These are phyloP conservation scores for Schizotus pectinicornis DNA, from an alignment of 2,888 invertebrate species.

Conservation along the genomic window DNA sequence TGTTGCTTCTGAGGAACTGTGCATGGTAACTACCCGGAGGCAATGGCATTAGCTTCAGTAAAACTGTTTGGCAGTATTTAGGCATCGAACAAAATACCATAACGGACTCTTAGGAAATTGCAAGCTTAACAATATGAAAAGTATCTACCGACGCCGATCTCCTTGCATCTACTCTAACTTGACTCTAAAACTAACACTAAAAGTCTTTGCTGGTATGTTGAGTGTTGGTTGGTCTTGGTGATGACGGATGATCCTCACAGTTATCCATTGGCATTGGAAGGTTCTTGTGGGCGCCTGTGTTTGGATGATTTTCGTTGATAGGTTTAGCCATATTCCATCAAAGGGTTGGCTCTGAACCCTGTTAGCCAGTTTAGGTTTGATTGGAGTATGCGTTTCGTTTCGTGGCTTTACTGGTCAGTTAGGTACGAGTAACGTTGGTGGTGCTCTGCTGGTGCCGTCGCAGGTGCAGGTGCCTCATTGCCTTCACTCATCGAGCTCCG, in stretches of 20 bases:
- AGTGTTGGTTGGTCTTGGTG: slow-evolving; percentile 30
- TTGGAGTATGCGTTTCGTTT: slow-evolving; percentile 52
- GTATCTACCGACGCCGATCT: too few relatives aligned
- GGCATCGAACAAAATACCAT: too few relatives aligned
- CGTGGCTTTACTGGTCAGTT: slow-evolving; percentile 40
- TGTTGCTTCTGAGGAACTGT: too few relatives aligned
- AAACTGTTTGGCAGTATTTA: too few relatives aligned
- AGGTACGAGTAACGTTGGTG: slow-evolving; percentile 20
- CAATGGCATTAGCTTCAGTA: too few relatives aligned
- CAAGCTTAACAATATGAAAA: too few relatives aligned
- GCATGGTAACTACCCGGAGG: too few relatives aligned
- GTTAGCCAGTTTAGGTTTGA: slow-evolving; percentile 55
- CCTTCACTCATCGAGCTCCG: slow-evolving; percentile 42
- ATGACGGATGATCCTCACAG: neutral
- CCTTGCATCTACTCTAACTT: too few relatives aligned
- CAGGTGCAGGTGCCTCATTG: slow-evolving; percentile 55
- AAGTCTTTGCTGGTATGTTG: too few relatives aligned
- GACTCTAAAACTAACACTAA: too few relatives aligned
- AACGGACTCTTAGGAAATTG: too few relatives aligned
- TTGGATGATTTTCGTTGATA: neutral
- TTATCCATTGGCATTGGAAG: slow-evolving; percentile 22
- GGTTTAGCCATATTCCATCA: too few relatives aligned
- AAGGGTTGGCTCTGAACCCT: slow-evolving; percentile 36
- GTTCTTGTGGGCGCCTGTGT: neutral
- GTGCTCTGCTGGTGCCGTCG: slow-evolving; percentile 38